phyloP scores from a whole-genome alignment of 1,140 invertebrate genomes.

The Drosophila triauraria region DNA sequence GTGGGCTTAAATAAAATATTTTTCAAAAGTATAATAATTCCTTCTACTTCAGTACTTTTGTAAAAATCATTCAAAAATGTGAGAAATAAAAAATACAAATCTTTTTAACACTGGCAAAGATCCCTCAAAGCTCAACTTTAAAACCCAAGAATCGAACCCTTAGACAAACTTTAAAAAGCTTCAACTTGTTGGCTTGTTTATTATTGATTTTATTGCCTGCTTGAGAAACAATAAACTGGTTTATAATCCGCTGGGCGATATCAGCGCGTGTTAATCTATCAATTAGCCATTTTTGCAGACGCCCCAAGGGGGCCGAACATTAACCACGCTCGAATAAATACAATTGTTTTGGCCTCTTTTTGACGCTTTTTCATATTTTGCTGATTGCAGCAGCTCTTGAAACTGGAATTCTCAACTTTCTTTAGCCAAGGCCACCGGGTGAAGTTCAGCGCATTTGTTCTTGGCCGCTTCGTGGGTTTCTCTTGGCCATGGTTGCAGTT shows the following conservation, averaged over 20 bases:
- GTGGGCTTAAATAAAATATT: not conserved
- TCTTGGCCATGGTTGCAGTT: slow-evolving; percentile 34
- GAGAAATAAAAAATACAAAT: not conserved
- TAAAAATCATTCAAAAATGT: slow-evolving; percentile 1
- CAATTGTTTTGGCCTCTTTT: slow-evolving; percentile 19
- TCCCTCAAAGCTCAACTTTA: slow-evolving; percentile 1
- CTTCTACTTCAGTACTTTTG: not conserved
- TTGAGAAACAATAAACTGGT: slow-evolving; percentile 29
- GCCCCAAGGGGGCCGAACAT: slow-evolving; percentile 28
- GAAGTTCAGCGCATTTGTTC: slow-evolving; percentile 64
- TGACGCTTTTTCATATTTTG: slow-evolving; percentile 22
- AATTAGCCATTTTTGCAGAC: slow-evolving; percentile 31
- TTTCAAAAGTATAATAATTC: not conserved
- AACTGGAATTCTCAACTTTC: slow-evolving; percentile 51
- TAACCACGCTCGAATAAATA: slow-evolving; percentile 38
- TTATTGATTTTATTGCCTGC: slow-evolving; percentile 5
- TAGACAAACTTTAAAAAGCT: slow-evolving; percentile 17
- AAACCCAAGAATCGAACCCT: slow-evolving; percentile 19
- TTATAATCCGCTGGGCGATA: slow-evolving; percentile 31
- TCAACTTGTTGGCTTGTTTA: not conserved
- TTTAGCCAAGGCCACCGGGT: slow-evolving; percentile 53
- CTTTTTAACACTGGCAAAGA: slow-evolving; percentile 1
- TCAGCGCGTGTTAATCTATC: slow-evolving; percentile 41
- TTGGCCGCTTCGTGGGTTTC: slow-evolving; percentile 39
- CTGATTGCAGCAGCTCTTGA: slow-evolving; percentile 46